These are phyloP conservation scores for Chamaea fasciata DNA, from an alignment of 2,113 vertebrate species.

Conservation along the genomic window DNA sequence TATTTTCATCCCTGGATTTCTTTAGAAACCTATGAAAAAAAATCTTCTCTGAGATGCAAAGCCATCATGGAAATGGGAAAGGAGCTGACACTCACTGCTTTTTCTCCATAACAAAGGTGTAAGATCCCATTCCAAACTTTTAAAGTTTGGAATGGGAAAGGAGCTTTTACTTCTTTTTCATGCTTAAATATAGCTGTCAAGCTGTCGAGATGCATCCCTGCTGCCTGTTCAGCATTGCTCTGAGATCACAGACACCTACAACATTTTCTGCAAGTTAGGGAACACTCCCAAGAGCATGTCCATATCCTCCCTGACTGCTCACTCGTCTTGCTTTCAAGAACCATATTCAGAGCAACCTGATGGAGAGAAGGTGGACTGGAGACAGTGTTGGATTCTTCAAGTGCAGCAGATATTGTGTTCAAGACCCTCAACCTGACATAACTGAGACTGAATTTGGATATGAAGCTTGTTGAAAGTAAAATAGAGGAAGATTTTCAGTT, in stretches of 20 bases:
- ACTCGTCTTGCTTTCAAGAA: accelerated
- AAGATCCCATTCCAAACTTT: neutral
- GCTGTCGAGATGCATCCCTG: neutral
- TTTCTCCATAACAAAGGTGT: neutral
- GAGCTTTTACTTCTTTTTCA: neutral
- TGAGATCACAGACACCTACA: neutral
- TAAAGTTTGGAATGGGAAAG: neutral
- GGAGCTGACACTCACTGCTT: neutral
- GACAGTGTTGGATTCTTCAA: neutral
- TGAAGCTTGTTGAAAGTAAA: neutral
- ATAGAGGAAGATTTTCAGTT: neutral
- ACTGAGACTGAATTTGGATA: neutral
- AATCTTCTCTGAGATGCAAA: neutral
- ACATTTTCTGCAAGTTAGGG: neutral
- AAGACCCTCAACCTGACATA: neutral
- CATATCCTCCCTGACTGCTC: neutral
- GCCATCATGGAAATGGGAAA: neutral
- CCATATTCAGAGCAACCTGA: neutral
- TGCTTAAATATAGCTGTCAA: neutral
- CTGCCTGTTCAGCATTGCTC: neutral
- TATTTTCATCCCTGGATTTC: neutral
- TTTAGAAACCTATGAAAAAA: neutral
- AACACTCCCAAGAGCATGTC: neutral
- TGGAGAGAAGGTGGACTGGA: neutral
- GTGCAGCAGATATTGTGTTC: neutral